phyloP scores from a whole-genome alignment of 2,113 vertebrate genomes.

The Rhynchomys soricoides region DNA sequence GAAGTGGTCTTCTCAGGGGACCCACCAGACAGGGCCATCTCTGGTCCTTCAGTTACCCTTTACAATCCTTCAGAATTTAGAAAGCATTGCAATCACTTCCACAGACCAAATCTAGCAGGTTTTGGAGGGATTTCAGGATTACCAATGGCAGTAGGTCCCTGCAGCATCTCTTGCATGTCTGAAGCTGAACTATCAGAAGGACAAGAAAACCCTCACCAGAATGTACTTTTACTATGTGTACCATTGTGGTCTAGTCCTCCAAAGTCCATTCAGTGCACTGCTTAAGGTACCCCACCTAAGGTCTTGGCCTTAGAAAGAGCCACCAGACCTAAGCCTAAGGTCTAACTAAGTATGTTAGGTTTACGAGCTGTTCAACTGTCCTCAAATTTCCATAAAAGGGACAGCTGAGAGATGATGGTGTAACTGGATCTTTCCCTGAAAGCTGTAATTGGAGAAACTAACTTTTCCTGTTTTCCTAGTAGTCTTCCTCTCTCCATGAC shows the following conservation, averaged over 20 bases:
- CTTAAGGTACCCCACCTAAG: not conserved
- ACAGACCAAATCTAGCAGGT: conserved; percentile 51
- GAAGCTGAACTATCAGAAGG: conserved; percentile 39
- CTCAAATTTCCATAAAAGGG: conserved; percentile 32
- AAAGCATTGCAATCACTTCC: conserved; percentile 69
- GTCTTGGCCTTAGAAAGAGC: not conserved
- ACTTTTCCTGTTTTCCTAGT: conserved; percentile 1
- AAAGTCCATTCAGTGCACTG: not conserved
- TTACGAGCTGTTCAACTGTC: not conserved
- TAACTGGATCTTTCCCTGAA: not conserved
- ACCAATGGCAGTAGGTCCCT: conserved; percentile 41
- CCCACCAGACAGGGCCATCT: conserved; percentile 55
- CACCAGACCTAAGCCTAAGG: not conserved
- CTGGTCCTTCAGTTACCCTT: conserved; percentile 67
- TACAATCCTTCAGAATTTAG: conserved; percentile 68
- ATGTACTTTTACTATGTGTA: not conserved
- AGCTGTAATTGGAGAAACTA: not conserved
- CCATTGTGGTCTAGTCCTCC: not conserved
- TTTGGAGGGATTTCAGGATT: conserved; percentile 63
- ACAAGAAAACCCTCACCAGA: not conserved
- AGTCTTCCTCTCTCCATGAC: conserved; percentile 16
- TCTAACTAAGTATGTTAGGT: no score
- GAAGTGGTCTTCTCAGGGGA: not conserved
- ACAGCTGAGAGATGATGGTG: not conserved
- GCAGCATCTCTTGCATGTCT: not conserved